Conservation (phyloP, 2,113 vertebrate genomes). For the Tychaedon coryphoeus region DNA sequence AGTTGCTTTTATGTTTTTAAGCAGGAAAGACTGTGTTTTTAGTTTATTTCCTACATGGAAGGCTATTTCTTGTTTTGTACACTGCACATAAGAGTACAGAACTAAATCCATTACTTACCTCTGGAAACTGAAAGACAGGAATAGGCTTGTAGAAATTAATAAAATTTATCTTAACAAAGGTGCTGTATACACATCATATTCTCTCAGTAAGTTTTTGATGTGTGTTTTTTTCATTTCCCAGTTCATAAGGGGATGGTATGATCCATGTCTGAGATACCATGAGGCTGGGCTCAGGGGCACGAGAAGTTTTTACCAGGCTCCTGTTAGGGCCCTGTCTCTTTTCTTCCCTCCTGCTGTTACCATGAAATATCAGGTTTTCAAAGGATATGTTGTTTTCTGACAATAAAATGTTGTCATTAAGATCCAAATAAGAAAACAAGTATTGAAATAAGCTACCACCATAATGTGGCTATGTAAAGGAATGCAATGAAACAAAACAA, state of each 20-base stretch:
- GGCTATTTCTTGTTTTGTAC: neutral
- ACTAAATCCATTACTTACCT: neutral
- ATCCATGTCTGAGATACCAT: neutral
- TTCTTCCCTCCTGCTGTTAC: neutral
- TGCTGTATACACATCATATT: neutral
- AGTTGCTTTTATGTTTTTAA: neutral
- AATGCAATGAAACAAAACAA: neutral
- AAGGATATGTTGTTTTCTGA: neutral
- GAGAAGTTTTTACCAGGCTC: neutral
- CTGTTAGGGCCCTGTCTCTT: neutral
- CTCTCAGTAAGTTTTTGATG: neutral
- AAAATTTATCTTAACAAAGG: neutral
- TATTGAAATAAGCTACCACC: neutral
- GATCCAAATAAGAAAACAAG: neutral
- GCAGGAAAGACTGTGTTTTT: neutral
- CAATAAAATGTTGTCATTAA: neutral
- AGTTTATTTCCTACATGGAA: accelerated
- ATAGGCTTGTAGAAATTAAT: neutral
- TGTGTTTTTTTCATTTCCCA: neutral
- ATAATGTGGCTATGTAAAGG: neutral
- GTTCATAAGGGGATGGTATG: neutral
- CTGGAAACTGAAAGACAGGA: neutral
- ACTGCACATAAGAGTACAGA: neutral
- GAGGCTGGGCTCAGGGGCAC: neutral
- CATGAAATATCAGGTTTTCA: neutral